Evolutionary conservation across 1,140 invertebrate genomes (phyloP).

Genomic region (Drosophila quadrilineata): DNA sequence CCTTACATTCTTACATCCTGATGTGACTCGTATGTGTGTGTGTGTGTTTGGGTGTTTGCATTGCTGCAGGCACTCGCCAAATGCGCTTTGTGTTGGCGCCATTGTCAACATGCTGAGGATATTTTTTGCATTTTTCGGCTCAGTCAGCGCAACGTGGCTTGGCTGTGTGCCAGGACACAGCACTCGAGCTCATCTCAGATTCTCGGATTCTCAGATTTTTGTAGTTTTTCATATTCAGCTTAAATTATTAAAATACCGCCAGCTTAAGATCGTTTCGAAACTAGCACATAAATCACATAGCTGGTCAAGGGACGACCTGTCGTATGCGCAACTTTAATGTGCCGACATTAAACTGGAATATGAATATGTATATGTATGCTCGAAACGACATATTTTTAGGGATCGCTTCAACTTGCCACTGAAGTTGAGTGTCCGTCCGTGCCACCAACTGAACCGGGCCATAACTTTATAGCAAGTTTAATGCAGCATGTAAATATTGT

Average conservation of each 20-base stretch:
- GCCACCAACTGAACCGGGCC: conserved; percentile 17
- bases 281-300: conserved; percentile 62
- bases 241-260: conserved; percentile 66
- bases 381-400: background rate
- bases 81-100: conserved; percentile 72
- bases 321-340: conserved; percentile 69
- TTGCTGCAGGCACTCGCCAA: conserved; percentile 72
- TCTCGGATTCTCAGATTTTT: no score
- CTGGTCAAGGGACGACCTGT: conserved; percentile 63
- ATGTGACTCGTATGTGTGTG: background rate
- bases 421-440: no score
- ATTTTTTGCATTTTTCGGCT: conserved; percentile 76
- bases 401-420: conserved; percentile 26
- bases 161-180: conserved; percentile 32
- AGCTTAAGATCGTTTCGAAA: conserved; percentile 44
- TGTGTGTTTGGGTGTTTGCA: conserved; percentile 38
- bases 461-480: conserved; percentile 64
- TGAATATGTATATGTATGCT: conserved; percentile 19
- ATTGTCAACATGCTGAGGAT: conserved; percentile 68
- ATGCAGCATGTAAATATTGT: conserved; percentile 78
- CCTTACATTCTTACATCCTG: conserved; percentile 15
- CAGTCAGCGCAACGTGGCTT: conserved; percentile 73
- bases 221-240: no score
- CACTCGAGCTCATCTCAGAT: conserved; percentile 46
- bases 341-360: conserved; percentile 37